Evolutionary conservation across 2,113 vertebrate species (phyloP).

Genomic region (Barnardius zonarius): DNA sequence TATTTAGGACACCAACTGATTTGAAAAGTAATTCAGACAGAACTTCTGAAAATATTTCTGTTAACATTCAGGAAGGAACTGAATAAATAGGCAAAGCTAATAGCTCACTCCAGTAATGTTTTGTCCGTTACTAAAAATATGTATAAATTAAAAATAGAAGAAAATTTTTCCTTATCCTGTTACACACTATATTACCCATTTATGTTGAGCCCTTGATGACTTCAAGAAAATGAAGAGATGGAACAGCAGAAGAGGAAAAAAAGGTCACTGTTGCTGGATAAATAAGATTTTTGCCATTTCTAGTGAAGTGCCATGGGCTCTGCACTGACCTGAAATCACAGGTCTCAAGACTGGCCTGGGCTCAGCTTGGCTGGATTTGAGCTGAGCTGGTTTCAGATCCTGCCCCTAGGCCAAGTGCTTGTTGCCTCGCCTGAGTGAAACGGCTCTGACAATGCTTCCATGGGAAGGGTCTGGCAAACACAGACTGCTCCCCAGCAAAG

Average conservation of each 20-base stretch:
- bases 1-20: background rate
- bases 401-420: fast-evolving
- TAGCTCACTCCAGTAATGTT: background rate
- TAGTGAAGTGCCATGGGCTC: too few relatives aligned
- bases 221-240: background rate
- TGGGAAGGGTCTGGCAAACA: background rate
- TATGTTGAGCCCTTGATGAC: background rate
- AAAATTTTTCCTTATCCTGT: background rate
- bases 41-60: background rate
- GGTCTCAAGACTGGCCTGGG: background rate
- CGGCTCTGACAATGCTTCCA: background rate
- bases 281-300: background rate
- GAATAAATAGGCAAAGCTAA: background rate
- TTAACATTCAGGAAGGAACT: background rate
- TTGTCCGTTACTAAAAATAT: background rate
- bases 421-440: background rate
- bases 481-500: background rate
- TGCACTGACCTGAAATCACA: background rate
- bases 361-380: background rate
- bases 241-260: background rate
- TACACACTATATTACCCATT: background rate
- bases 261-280: background rate
- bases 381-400: background rate
- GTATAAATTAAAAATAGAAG: background rate
- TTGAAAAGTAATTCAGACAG: background rate